A percentile compares a stretch with the other conserved stretches of the same genome.
These are phyloP conservation scores for Etia nguti DNA, from an alignment of 2,113 vertebrate species.

Conservation along the genomic window DNA sequence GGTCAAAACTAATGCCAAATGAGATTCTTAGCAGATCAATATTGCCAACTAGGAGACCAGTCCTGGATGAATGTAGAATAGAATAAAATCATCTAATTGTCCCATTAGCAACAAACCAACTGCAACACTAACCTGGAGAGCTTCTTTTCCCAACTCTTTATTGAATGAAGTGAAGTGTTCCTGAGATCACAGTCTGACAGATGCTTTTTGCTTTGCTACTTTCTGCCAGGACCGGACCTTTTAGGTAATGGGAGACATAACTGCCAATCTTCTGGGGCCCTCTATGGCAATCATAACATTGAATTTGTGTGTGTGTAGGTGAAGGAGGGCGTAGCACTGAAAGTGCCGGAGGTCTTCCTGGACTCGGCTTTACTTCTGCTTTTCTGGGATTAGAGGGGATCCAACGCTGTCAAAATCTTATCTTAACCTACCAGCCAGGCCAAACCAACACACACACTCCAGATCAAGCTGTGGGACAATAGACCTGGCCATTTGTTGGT, in stretches of 20 bases:
- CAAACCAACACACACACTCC: slow-evolving; percentile 67
- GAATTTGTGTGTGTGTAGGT: slow-evolving; percentile 31
- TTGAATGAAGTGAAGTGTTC: background rate
- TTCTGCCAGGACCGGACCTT: background rate
- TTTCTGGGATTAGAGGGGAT: slow-evolving; percentile 67
- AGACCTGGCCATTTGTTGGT: slow-evolving; percentile 57
- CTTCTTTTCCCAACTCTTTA: background rate
- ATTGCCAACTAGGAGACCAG: background rate
- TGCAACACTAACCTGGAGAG: background rate
- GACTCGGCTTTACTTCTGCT: slow-evolving; percentile 36
- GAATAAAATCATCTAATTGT: background rate
- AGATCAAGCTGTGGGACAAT: slow-evolving; percentile 60
- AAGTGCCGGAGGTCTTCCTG: slow-evolving; percentile 44
- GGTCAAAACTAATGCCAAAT: background rate
- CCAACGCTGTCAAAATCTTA: slow-evolving; percentile 61
- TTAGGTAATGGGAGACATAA: background rate
- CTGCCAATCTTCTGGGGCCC: background rate
- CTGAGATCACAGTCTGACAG: background rate
- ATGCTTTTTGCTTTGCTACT: background rate
- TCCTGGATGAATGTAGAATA: background rate
- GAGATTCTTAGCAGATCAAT: background rate
- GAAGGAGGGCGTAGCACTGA: slow-evolving; percentile 12
- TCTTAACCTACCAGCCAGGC: slow-evolving; percentile 50
- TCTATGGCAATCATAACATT: background rate
- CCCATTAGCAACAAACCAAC: background rate